Evolutionary conservation across 1,140 invertebrate species (phyloP).

Genomic region (Andricus grossulariae): DNA sequence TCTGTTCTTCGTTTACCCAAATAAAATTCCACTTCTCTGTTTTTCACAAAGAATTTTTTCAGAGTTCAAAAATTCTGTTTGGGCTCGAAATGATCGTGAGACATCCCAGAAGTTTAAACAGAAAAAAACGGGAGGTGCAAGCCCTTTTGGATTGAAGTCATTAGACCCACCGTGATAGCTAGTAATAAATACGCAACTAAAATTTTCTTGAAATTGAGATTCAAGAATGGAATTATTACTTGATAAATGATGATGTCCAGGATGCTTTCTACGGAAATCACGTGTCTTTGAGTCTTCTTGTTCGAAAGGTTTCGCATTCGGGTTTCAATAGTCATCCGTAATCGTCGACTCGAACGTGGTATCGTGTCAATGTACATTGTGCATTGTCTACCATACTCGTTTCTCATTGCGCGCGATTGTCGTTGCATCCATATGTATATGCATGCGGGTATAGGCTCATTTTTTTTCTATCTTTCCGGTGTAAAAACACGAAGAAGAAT

Average conservation of each 20-base stretch:
- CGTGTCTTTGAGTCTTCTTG: neutral
- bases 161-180: too few species aligned
- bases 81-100: too few species aligned
- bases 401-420: conserved; percentile 14
- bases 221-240: neutral
- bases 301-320: conserved; percentile 5
- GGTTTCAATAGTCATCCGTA: conserved; percentile 12
- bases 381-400: conserved; percentile 22
- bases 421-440: conserved; percentile 8
- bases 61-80: too few species aligned
- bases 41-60: too few species aligned
- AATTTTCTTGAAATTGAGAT: too few species aligned
- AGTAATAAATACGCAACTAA: too few species aligned
- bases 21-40: too few species aligned
- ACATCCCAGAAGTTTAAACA: too few species aligned
- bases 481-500: conserved; percentile 19
- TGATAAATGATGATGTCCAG: neutral
- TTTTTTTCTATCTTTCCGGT: neutral
- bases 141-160: too few species aligned
- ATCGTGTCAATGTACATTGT: conserved; percentile 21
- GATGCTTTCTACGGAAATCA: neutral
- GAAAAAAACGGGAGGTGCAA: too few species aligned
- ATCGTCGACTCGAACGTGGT: conserved; percentile 3
- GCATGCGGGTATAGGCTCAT: neutral
- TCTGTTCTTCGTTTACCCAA: too few species aligned